Percentiles rank a stretch among this genome's conserved stretches.
These are phyloP conservation scores for Pyrgilauda ruficollis DNA, from an alignment of 2,113 vertebrate genomes.

Conservation along the genomic window DNA sequence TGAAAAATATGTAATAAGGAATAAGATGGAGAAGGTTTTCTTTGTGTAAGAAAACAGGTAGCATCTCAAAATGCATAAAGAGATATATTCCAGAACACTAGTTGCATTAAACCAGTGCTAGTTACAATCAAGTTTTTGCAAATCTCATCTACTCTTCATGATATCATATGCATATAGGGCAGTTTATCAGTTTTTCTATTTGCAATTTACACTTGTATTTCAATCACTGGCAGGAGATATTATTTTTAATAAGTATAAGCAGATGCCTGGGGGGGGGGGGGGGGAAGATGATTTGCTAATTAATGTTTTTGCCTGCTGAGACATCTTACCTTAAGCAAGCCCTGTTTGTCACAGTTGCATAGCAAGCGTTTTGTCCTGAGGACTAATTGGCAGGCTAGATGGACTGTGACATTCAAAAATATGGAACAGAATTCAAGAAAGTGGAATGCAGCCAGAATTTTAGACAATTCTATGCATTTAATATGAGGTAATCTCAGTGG, in stretches of 20 bases:
- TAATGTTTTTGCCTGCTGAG: conserved; percentile 16
- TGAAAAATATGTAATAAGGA: not conserved
- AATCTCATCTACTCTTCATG: not conserved
- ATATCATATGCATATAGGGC: not conserved
- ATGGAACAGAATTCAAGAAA: not conserved
- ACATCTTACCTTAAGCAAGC: not conserved
- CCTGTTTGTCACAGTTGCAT: not conserved
- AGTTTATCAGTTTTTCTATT: not conserved
- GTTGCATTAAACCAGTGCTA: not conserved
- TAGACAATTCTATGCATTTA: not conserved
- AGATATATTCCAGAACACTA: not conserved
- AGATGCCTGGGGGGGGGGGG: not conserved
- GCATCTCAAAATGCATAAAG: not conserved
- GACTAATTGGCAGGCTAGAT: conserved; percentile 32
- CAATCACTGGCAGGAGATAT: not conserved
- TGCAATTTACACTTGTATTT: not conserved
- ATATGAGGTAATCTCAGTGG: not conserved
- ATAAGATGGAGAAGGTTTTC: not conserved
- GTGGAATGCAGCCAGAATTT: not conserved
- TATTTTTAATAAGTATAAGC: conserved; percentile 11
- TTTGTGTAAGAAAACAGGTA: not conserved
- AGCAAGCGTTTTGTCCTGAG: not conserved
- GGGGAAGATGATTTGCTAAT: not conserved
- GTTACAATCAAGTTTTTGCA: not conserved
- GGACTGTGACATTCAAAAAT: conserved; percentile 5